These are phyloP conservation scores for Agonopterix subpropinquella DNA, from an alignment of 2,888 invertebrate genomes.

Conservation along the genomic window DNA sequence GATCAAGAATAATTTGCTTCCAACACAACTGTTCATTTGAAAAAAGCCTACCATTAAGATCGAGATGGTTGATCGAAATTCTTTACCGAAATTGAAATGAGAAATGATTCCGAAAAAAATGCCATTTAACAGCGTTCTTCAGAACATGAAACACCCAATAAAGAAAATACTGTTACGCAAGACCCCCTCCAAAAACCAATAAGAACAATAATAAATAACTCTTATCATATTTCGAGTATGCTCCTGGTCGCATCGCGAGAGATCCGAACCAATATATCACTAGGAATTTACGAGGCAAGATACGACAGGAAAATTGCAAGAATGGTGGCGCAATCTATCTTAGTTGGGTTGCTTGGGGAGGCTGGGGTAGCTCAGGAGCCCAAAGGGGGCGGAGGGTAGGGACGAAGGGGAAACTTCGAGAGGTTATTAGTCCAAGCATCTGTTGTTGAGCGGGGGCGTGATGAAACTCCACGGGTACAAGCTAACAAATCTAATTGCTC, in stretches of 20 bases:
- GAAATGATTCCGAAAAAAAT: background rate
- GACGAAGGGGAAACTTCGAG: slow-evolving; percentile 72
- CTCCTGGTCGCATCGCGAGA: slow-evolving; percentile 75
- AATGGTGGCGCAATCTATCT: slow-evolving; percentile 94
- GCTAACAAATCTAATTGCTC: slow-evolving; percentile 76
- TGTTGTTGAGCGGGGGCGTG: slow-evolving; percentile 76
- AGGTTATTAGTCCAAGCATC: slow-evolving; percentile 78
- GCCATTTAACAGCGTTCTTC: slow-evolving; percentile 7
- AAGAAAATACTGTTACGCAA: slow-evolving; percentile 36
- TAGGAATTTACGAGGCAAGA: slow-evolving; percentile 90
- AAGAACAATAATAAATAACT: slow-evolving; percentile 76
- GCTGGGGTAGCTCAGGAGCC: slow-evolving; percentile 52
- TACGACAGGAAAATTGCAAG: slow-evolving; percentile 96
- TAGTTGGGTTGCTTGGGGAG: slow-evolving; percentile 78
- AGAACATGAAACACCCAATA: slow-evolving; percentile 38
- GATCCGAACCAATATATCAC: slow-evolving; percentile 85
- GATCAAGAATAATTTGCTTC: slow-evolving; percentile 18
- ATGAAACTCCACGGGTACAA: slow-evolving; percentile 73
- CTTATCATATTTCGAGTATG: slow-evolving; percentile 77
- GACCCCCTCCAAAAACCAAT: slow-evolving; percentile 70
- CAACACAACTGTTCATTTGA: too few species aligned
- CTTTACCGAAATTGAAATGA: too few species aligned
- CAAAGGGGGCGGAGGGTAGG: slow-evolving; percentile 51
- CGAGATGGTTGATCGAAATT: too few species aligned
- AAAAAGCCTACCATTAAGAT: too few species aligned